Base-by-base conservation (phyloP, 2,888 invertebrate genomes). In the Spodoptera littoralis region DNA sequence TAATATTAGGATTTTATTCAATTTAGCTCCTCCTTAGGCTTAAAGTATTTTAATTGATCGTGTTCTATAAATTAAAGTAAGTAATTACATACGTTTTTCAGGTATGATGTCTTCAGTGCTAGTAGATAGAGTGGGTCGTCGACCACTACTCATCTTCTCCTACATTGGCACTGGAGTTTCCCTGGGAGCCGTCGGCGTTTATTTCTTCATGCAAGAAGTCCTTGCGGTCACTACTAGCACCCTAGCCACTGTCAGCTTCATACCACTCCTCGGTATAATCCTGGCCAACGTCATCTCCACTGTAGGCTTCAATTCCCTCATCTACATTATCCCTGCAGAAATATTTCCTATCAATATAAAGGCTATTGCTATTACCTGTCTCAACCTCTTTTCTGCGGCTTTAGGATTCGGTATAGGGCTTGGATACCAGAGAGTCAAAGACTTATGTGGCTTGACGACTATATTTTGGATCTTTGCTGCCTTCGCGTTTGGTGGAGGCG, bases 261-360 rank as follows among this genome's bases (percentile, higher is more conserved):
- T 95, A 8, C 86, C 88, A 11, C 87, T 92, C 3, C 83, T 90
- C n/a, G 92, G 93, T 1, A 85, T 95, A 4, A 72, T 87, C 12
- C 47, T 82, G 3, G 79, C 87, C 2, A 85, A 77, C 43, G 70
- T 88, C 0, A 77, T 87, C 9, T 86, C 89, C 0, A 87, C 83
- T 9, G 59, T 89, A 27, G 95, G 95, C 0, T 86, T 93, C 42
- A 92, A 89, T 56, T 92, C 95, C 0, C 69, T 95, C 57, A 86
- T 93, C 0, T 88, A 87, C 46, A 88, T 94, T 61, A 91, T 95
- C 77, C 89, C 95, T 22, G 92, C 95, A 0, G 95, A 95, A 80
- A 83, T 95, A 36, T 95, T 95, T 72, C 93, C 95, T 1, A 85
- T 95, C 1, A 95, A 94, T 70, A 90, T 95, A 0, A 95, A 95